Evolutionary conservation across 2,797 vertebrate species (phyloP).

Genomic region (Pyrocephalus nanus): DNA sequence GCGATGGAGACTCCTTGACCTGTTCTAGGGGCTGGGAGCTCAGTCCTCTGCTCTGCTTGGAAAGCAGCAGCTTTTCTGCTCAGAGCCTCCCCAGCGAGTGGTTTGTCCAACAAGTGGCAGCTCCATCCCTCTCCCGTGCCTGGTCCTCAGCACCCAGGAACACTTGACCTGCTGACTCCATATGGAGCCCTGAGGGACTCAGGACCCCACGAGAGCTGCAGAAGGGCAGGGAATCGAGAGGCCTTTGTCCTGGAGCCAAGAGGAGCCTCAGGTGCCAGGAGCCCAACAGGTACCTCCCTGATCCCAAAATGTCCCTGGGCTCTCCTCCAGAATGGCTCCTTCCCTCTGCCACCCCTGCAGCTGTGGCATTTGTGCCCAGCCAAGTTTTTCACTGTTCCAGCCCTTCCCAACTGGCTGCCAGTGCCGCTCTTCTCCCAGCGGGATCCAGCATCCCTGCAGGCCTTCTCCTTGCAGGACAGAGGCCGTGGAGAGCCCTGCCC

Average conservation of each 20-base stretch:
- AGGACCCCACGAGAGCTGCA: background rate
- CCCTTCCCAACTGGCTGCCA: accelerated
- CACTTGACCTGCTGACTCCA: background rate
- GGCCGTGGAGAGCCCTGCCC: background rate
- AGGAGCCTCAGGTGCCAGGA: background rate
- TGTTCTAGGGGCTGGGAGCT: background rate
- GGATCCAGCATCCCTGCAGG: background rate
- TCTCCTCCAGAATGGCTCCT: background rate
- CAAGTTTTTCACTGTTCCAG: background rate
- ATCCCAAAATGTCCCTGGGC: background rate
- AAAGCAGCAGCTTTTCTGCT: background rate
- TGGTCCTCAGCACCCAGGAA: background rate
- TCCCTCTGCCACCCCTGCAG: background rate
- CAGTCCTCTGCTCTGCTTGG: background rate
- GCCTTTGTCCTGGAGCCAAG: background rate
- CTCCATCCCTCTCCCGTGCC: background rate
- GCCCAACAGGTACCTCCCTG: accelerated
- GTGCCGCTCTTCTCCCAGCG: background rate
- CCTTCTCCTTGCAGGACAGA: background rate
- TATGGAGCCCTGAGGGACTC: accelerated
- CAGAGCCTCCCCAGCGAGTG: background rate
- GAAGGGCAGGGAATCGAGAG: background rate
- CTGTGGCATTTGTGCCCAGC: background rate
- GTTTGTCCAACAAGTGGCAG: background rate
- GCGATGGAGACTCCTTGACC: accelerated